Conservation (phyloP, 64 coral and sea anemone species). For the Montipora efflorescens region DNA sequence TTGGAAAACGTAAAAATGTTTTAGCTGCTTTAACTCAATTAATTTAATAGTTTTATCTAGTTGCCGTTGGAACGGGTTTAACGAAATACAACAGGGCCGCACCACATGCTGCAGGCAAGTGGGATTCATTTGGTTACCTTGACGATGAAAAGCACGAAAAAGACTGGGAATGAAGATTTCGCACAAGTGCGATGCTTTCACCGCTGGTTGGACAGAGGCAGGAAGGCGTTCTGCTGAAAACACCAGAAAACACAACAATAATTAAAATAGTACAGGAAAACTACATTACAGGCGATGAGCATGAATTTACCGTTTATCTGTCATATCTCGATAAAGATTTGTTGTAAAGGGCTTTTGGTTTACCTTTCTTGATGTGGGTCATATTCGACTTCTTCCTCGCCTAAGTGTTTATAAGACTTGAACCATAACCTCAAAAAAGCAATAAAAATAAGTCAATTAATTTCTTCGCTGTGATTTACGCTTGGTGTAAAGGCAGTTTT, state of each 20-base stretch:
- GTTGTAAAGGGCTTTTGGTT: neutral
- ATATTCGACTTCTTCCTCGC: conserved; percentile 69
- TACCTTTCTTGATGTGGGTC: conserved; percentile 81
- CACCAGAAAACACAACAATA: neutral
- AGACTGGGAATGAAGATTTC: conserved; percentile 70
- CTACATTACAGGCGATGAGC: too few species aligned
- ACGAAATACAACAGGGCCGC: too few species aligned
- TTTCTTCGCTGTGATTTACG: too few species aligned
- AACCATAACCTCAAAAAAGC: conserved; percentile 80
- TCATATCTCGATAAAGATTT: too few species aligned
- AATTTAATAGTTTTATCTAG: too few species aligned
- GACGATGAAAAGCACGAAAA: conserved; percentile 87
- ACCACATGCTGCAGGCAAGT: too few species aligned
- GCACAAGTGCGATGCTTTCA: conserved; percentile 67
- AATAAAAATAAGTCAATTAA: neutral
- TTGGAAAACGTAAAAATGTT: too few species aligned
- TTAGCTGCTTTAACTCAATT: too few species aligned
- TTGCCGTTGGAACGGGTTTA: too few species aligned
- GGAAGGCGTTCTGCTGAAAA: conserved; percentile 46
- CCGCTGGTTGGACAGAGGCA: conserved; percentile 80
- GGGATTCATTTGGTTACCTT: conserved; percentile 45
- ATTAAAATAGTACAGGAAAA: neutral
- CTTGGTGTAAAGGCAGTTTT: too few species aligned
- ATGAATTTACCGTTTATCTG: too few species aligned
- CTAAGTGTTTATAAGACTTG: conserved; percentile 78